Percentiles rank a stretch among this genome's conserved stretches.
Conservation (phyloP, 1,140 invertebrate species). For the Aphelinus atriplicis region DNA sequence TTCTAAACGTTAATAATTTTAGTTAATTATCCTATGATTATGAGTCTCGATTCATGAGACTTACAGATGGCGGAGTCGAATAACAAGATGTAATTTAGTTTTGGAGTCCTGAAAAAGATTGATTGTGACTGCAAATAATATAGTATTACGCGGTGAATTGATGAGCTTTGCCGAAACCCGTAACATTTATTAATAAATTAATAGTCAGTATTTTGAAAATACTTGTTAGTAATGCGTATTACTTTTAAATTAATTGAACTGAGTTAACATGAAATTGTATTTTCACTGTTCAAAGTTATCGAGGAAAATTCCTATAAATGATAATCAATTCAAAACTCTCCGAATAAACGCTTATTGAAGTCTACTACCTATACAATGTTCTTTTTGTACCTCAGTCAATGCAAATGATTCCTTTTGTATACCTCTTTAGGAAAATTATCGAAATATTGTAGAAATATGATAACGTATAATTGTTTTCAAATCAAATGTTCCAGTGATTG, state of each 20-base stretch:
- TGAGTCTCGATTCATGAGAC: conserved; percentile 2
- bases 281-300: background rate
- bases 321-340: conserved; percentile 4
- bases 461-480: conserved; percentile 2
- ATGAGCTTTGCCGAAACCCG: conserved; percentile 21
- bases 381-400: conserved; percentile 2
- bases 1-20: background rate
- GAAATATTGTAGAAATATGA: background rate
- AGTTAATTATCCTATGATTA: background rate
- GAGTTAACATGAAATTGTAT: conserved; percentile 11
- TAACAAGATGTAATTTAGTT: background rate
- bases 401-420: background rate
- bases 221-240: background rate
- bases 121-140: conserved; percentile 17
- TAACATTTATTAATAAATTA: conserved; percentile 20
- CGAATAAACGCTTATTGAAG: background rate
- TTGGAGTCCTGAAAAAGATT: background rate
- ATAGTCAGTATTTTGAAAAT: conserved; percentile 32
- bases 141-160: conserved; percentile 15
- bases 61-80: background rate
- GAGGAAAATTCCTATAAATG: background rate
- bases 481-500: background rate
- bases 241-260: background rate
- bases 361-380: background rate
- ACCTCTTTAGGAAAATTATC: background rate